Conservation (phyloP, 2,888 invertebrate genomes). For the Drosophila parthenogenetica region DNA sequence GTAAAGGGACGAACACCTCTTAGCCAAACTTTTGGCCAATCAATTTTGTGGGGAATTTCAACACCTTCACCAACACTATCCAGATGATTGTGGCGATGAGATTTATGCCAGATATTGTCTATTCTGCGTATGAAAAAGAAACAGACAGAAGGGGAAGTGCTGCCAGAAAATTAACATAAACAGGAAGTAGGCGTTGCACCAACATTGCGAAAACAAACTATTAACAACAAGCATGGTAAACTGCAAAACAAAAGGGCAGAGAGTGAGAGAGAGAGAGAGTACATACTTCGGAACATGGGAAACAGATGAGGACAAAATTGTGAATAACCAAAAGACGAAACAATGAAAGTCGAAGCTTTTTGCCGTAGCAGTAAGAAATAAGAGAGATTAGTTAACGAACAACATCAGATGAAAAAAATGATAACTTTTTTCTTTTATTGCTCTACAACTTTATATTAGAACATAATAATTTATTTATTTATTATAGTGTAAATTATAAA, state of each 20-base stretch:
- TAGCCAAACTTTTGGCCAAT: conserved; percentile 35
- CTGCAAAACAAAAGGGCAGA: conserved; percentile 37
- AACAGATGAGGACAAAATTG: conserved; percentile 20
- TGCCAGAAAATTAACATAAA: conserved; percentile 80
- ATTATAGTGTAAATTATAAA: too few relatives aligned
- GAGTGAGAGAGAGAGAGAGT: background rate
- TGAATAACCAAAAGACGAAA: conserved; percentile 25
- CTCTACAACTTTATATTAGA: too few relatives aligned
- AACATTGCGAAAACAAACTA: conserved; percentile 60
- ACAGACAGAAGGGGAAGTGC: conserved; percentile 40
- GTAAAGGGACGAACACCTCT: conserved; percentile 64
- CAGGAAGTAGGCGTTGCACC: conserved; percentile 80
- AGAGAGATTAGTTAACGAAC: background rate
- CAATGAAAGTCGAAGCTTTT: conserved; percentile 9
- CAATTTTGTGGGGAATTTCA: conserved; percentile 55
- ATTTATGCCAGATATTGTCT: conserved; percentile 14
- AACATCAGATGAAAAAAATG: background rate
- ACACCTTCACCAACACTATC: conserved; percentile 48
- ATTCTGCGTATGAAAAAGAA: conserved; percentile 39
- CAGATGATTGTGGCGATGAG: conserved; percentile 10
- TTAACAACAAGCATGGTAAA: conserved; percentile 42
- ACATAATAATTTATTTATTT: too few relatives aligned
- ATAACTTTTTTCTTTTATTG: too few relatives aligned
- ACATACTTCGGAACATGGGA: background rate
- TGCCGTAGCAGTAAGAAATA: background rate